A percentile compares a stretch with the other conserved stretches of the same genome.
Conservation (phyloP, 2,888 invertebrate species). For the Leptura quadrifasciata region DNA sequence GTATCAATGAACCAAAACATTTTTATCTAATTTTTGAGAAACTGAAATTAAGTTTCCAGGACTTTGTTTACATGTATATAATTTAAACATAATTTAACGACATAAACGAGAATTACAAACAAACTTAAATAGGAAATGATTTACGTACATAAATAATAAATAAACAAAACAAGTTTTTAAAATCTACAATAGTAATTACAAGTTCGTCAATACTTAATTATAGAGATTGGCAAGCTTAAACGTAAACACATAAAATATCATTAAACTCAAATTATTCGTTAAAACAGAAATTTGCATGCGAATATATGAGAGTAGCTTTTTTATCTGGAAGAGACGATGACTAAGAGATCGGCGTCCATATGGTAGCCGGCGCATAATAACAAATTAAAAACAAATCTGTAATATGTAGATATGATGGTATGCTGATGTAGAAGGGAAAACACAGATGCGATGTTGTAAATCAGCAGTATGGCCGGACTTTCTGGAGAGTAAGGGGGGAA, state of each 20-base stretch:
- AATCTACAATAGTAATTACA: background rate
- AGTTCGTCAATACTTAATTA: background rate
- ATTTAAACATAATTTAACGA: too few relatives aligned
- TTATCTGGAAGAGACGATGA: slow-evolving; percentile 35
- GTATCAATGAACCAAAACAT: too few relatives aligned
- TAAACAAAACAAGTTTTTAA: background rate
- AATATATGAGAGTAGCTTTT: background rate
- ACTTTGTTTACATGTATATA: too few relatives aligned
- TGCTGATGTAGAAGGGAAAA: slow-evolving; percentile 68
- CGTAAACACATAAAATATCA: background rate
- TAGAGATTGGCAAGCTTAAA: background rate
- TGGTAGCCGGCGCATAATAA: slow-evolving; percentile 54
- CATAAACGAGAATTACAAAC: too few relatives aligned
- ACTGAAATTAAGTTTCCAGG: too few relatives aligned
- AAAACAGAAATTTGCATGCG: background rate
- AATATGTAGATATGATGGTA: slow-evolving; percentile 64
- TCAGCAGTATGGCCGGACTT: slow-evolving; percentile 64
- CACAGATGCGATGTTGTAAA: slow-evolving; percentile 73
- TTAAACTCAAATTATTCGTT: background rate
- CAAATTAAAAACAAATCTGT: slow-evolving; percentile 69
- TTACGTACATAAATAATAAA: background rate
- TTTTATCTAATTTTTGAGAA: too few relatives aligned
- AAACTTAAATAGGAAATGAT: too few relatives aligned
- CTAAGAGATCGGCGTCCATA: slow-evolving; percentile 53
- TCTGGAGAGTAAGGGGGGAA: slow-evolving; percentile 45